Evolutionary conservation across 2,113 vertebrate species (phyloP), one percentile per base, ranked within the genome.

Genomic region (Paradisaea rubra): DNA sequence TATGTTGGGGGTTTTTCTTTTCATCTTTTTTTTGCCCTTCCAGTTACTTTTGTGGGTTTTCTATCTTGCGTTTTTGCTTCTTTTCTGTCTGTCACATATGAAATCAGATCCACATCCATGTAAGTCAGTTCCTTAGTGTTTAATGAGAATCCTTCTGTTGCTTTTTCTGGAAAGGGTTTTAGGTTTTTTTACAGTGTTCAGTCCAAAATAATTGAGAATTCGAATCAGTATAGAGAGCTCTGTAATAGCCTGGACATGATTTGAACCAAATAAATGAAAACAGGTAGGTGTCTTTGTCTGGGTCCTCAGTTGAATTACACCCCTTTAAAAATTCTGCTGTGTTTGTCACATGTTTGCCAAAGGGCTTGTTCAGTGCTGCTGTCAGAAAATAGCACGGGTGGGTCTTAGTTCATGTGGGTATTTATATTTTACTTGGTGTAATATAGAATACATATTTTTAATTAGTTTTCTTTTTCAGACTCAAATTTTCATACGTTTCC

Each of bases 381-480:
- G n/a, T 73, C 33, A 92, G 42, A 77, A 91, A 79, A 39, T 8
- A 65, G 21, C 20, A 15, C 0, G 45, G 11, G 21, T 74, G 74
- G 44, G 7, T 69, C 6, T 57, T 82, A 53, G n/a, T 49, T 93
- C 3, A 4, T 47, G 30, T 70, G 28, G 39, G 5, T 82, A 17
- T 81, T 89, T 88, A 6, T 77, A 22, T 81, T 84, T 25, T 61
- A n/a, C 19, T 54, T 90, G 10, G 6, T 44, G 3, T 60, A 41
- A 78, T 52, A 65, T 6, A 33, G 56, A 73, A 70, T 45, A 68
- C 14, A 7, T 86, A 66, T 70, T 87, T 93, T 94, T 90, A 91
- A 94, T 93, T 57, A 57, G 21, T 81, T 91, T 91, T 98, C 89
- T 85, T 65, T 94, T 97, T 91, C 94, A 99, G 99, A 98, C 61